These are phyloP conservation scores for Anolis apletophallus DNA, from an alignment of 2,797 vertebrate species.

Conservation along the genomic window DNA sequence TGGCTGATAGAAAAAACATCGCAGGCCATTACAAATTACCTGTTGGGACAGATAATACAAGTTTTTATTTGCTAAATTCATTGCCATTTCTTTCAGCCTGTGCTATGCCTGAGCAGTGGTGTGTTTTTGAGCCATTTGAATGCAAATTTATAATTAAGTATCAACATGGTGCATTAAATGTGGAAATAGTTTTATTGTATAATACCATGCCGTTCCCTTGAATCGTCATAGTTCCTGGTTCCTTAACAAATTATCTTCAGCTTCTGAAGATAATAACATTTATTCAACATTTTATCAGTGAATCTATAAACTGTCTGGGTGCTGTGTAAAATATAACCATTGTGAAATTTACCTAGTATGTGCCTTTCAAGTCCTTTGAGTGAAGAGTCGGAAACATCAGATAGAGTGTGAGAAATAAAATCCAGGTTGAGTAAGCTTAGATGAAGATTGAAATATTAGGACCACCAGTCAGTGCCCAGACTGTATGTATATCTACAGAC, in stretches of 20 bases:
- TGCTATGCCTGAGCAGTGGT: background rate
- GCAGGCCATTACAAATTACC: conserved; percentile 15
- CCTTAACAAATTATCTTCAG: background rate
- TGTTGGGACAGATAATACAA: conserved; percentile 6
- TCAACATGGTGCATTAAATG: background rate
- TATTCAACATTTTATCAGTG: conserved; percentile 10
- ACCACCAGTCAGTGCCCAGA: background rate
- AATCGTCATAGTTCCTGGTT: conserved; percentile 10
- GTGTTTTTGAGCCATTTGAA: background rate
- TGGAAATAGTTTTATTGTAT: background rate
- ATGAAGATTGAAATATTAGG: background rate
- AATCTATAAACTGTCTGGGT: background rate
- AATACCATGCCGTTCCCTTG: background rate
- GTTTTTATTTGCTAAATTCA: conserved; percentile 29
- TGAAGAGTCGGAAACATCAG: background rate
- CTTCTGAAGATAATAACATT: conserved; percentile 15
- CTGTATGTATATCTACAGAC: background rate
- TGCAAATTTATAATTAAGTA: background rate
- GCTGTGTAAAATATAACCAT: background rate
- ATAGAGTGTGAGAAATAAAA: background rate
- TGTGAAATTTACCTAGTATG: background rate
- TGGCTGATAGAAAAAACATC: rapidly evolving
- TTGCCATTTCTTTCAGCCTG: background rate
- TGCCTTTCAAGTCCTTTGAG: background rate
- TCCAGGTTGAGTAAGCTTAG: background rate